These are phyloP conservation scores for Aelia acuminata DNA, from an alignment of 2,888 invertebrate species.

Conservation along the genomic window DNA sequence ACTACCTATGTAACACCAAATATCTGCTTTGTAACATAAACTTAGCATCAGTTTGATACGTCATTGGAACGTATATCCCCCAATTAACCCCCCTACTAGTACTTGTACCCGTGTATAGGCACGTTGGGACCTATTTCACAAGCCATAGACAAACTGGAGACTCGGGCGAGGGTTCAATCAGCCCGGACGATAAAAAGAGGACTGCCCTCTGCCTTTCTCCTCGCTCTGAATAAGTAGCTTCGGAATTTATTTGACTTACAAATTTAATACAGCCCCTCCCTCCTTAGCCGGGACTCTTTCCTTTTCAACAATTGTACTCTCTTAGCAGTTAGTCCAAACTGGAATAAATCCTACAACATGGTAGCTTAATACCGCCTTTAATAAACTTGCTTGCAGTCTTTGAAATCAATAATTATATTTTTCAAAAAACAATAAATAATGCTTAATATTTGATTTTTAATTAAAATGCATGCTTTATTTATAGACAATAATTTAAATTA, in stretches of 20 bases:
- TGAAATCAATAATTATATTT: too few species aligned
- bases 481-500: too few species aligned
- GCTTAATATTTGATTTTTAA: too few species aligned
- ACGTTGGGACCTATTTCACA: too few species aligned
- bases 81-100: too few species aligned
- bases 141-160: background rate
- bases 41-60: too few species aligned
- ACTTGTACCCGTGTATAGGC: too few species aligned
- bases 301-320: slow-evolving; percentile 24
- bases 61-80: too few species aligned
- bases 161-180: background rate
- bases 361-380: background rate
- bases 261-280: slow-evolving; percentile 54
- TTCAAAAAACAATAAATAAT: too few species aligned
- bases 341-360: slow-evolving; percentile 4
- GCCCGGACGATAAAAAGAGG: slow-evolving; percentile 50
- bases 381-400: background rate
- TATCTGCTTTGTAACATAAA: too few species aligned
- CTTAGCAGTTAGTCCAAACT: slow-evolving; percentile 25
- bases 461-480: too few species aligned
- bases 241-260: slow-evolving; percentile 57
- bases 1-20: too few species aligned
- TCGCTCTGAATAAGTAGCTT: slow-evolving; percentile 52
- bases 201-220: slow-evolving; percentile 28
- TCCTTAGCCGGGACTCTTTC: background rate